Base-by-base conservation (phyloP, 1,140 invertebrate species). In the Asobara japonica region DNA sequence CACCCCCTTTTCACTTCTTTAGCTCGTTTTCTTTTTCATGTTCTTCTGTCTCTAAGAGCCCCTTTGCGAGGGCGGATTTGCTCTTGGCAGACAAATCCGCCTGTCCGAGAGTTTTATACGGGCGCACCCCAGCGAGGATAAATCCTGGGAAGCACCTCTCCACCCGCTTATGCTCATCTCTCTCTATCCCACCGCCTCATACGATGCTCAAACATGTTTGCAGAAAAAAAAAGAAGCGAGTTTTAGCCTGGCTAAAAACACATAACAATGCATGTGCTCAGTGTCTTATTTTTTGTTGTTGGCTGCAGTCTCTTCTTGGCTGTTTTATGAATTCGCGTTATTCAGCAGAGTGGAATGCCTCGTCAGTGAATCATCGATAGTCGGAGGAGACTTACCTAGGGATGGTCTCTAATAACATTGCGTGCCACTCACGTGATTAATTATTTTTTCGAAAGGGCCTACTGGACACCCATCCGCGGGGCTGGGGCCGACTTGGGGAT, bases 21-120 rank as follows among this genome's bases (percentile, higher is more conserved):
- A 62, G 1, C 22, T 45, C 25, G 18, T 30, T 48, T 38, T 51
- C 67, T 69, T 45, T 29, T 45, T 62, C 38, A 41, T 48, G 38
- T 60, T 65, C 56, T 61, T 48, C 38, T 38, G 20, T 70, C 31
- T 61, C 33, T 64, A 30, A 64, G 69, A 68, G 51, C 64, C 25
- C 25, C 48, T 62, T 41, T 29, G 51, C 51, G 72, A 60, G 31
- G 62, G 64, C 70, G 76, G 80, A 79, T 82, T 80, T 80, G 75
- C 76, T 76, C 74, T 68, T 70, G 61, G 71, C 74, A 75, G 76
- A 78, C 78, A 79, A 82, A 81, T 82, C 76, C 76, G 73, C 71
- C 77, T 79, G 79, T 78, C 75, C 62, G 64, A 73, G 73, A 77
- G 76, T 79, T 77, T 79, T 77, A 31, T 62, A 80, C 74, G 70